These are phyloP conservation scores for Shargacucullia verbasci DNA, from an alignment of 2,888 invertebrate species.

Conservation along the genomic window DNA sequence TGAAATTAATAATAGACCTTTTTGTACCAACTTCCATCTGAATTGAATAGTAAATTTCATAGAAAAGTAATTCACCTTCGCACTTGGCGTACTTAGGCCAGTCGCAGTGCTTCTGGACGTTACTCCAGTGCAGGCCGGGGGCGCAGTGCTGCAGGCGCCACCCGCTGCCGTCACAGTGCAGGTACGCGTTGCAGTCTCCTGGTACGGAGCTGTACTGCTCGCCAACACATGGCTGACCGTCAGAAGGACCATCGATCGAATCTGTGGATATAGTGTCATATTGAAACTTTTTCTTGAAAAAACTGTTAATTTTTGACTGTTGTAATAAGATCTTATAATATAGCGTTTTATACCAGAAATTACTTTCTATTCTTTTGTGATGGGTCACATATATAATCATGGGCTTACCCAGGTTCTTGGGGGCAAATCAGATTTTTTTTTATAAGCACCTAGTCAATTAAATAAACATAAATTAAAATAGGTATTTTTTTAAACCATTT, in stretches of 20 bases:
- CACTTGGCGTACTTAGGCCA: conserved; percentile 94
- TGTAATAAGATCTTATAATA: not conserved
- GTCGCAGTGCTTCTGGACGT: conserved; percentile 91
- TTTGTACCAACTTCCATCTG: too few relatives aligned
- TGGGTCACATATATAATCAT: too few relatives aligned
- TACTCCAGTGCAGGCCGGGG: conserved; percentile 95
- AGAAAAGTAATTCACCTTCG: conserved; percentile 64
- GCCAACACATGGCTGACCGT: conserved; percentile 69
- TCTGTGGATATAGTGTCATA: conserved; percentile 15
- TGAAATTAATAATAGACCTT: not conserved
- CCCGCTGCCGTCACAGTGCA: conserved; percentile 92
- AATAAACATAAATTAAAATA: too few relatives aligned
- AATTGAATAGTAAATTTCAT: not conserved
- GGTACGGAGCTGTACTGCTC: conserved; percentile 89
- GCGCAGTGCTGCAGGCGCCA: conserved; percentile 92
- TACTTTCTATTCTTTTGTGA: too few relatives aligned
- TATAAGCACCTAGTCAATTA: too few relatives aligned
- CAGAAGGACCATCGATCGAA: conserved; percentile 56
- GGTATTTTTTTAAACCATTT: too few relatives aligned
- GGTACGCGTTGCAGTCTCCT: conserved; percentile 92
- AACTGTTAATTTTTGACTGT: not conserved
- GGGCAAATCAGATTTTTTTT: too few relatives aligned
- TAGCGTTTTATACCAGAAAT: not conserved
- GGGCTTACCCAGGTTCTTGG: too few relatives aligned
- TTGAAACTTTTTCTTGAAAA: too few relatives aligned